Base-by-base conservation (phyloP, 2,797 vertebrate species). In the Hippocampus kuda region DNA sequence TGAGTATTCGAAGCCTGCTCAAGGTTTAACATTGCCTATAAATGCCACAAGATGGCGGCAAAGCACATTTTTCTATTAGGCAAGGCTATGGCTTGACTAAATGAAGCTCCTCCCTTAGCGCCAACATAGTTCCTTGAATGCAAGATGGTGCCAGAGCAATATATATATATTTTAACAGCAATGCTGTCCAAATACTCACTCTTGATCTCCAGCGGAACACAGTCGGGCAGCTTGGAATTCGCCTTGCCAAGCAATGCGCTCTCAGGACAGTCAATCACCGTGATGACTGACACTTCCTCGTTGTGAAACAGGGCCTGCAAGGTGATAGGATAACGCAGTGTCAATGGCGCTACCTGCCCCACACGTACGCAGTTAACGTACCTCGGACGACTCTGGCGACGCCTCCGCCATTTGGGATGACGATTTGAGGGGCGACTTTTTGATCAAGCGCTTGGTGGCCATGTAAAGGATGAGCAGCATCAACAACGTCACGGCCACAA, bases 121-220 rank as follows among this genome's bases (percentile, higher is more conserved):
- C 34, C 34, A 38, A 38, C 34, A 8, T 38, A 38, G 34, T 38
- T 38, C 34, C 6, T 38, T 38, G 34, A 38, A 38, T 38, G 34
- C 34, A 38, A 8, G 34, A 38, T 38, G 34, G 34, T 38, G 34
- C 34, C 34, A 38, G 34, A 38, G 34, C 34, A 38, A 38, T 34
- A 34, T 34, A 0, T 34, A 34, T 38, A 1, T 38, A 0, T 38
- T 38, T 7, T 7, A 38, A 38, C 1, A 8, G 34, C 2, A 5
- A 42, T 22, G 30, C 30, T 51, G 30, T 54, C 10, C 1, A 75
- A 67, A 72, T 10, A 86, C 87, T 85, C 66, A 90, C 89, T 75
- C 53, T 80, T 87, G 62, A 88, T 79, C 73, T 89, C 88, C 67
- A 79, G 73, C 0, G 85, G 89, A 68, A 88, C 70, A 57, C 85